These are phyloP conservation scores for Perca flavescens DNA, from an alignment of 2,113 vertebrate species.

Conservation along the genomic window DNA sequence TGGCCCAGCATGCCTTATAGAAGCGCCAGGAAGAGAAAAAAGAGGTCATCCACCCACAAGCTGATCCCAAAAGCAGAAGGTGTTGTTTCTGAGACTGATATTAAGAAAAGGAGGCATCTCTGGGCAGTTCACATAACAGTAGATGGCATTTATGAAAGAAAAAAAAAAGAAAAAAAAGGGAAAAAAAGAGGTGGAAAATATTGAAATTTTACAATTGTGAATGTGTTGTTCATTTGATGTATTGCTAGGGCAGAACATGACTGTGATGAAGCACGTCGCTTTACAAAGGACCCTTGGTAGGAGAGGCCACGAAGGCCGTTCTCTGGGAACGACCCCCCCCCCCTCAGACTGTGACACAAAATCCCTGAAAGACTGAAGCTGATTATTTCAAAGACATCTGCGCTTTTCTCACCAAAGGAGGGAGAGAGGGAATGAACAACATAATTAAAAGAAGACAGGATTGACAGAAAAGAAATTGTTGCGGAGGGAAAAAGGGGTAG, in stretches of 20 bases:
- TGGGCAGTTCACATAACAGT: slow-evolving; percentile 51
- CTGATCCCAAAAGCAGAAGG: slow-evolving; percentile 79
- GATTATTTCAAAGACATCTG: slow-evolving; percentile 59
- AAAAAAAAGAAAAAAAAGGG: slow-evolving; percentile 57
- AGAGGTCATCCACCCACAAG: slow-evolving; percentile 81
- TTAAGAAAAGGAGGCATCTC: slow-evolving; percentile 67
- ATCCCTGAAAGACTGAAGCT: slow-evolving; percentile 45
- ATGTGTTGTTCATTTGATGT: slow-evolving; percentile 74
- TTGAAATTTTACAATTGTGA: slow-evolving; percentile 61
- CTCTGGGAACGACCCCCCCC: slow-evolving; percentile 28
- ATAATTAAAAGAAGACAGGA: slow-evolving; percentile 58
- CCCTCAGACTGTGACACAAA: slow-evolving; percentile 43
- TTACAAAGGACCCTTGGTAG: slow-evolving; percentile 57
- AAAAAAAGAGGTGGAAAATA: slow-evolving; percentile 39
- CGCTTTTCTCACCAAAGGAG: slow-evolving; percentile 57
- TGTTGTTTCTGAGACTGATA: slow-evolving; percentile 76
- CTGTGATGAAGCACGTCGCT: slow-evolving; percentile 54
- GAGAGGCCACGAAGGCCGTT: slow-evolving; percentile 25
- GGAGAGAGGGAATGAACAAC: slow-evolving; percentile 42
- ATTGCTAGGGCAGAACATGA: slow-evolving; percentile 55
- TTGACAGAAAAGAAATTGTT: slow-evolving; percentile 58
- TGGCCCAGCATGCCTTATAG: slow-evolving; percentile 81
- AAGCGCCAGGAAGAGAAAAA: slow-evolving; percentile 68
- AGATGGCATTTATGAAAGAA: slow-evolving; percentile 62
- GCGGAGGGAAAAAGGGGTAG: slow-evolving; percentile 49